Conservation (phyloP, 1,140 invertebrate species). For the Ganaspis sp. region DNA sequence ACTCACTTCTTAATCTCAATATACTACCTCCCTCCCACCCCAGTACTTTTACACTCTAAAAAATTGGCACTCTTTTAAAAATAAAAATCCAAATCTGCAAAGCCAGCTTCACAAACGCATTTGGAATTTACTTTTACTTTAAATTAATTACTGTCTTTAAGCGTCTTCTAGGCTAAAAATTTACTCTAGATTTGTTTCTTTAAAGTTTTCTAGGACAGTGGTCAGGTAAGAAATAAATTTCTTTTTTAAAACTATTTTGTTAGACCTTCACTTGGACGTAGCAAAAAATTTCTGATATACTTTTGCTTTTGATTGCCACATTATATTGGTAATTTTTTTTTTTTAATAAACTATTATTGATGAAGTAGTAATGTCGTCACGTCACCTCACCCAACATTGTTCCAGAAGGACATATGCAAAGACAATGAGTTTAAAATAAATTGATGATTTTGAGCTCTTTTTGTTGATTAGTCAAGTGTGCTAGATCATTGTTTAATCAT, state of each 20-base stretch:
- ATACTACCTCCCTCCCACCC: background rate
- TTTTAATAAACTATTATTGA: background rate
- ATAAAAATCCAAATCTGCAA: background rate
- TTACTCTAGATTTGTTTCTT: background rate
- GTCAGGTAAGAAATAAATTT: background rate
- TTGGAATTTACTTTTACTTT: background rate
- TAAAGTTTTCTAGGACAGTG: background rate
- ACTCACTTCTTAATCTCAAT: background rate
- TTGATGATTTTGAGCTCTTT: background rate
- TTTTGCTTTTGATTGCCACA: background rate
- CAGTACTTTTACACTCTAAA: slow-evolving; percentile 20
- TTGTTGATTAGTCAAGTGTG: background rate
- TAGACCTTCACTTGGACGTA: background rate
- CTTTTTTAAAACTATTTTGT: background rate
- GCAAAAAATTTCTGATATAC: background rate
- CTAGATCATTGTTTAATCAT: background rate
- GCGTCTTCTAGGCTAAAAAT: background rate
- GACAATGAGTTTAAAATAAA: background rate
- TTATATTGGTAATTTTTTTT: background rate
- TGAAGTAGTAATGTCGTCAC: slow-evolving; percentile 47
- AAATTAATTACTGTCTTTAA: background rate
- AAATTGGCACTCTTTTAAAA: background rate
- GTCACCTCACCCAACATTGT: slow-evolving; percentile 72
- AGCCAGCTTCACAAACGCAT: slow-evolving; percentile 28
- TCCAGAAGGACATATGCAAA: background rate